Conservation (phyloP, 2,113 vertebrate genomes). For the Varanus komodoensis region DNA sequence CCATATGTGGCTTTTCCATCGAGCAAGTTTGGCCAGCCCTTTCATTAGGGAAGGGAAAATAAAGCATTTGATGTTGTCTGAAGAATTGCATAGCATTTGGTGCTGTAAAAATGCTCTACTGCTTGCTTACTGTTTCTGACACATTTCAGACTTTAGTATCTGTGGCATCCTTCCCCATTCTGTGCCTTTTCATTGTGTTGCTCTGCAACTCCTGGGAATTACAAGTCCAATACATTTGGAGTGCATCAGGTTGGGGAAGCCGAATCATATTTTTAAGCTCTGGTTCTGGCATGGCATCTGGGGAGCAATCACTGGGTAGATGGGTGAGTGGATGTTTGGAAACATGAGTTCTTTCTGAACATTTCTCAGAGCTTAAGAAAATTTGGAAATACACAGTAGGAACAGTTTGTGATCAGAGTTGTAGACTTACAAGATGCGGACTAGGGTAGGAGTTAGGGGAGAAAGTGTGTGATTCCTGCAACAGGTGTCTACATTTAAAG, state of each 20-base stretch:
- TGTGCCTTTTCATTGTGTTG: too few species aligned
- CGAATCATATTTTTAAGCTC: not conserved
- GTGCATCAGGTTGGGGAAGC: too few species aligned
- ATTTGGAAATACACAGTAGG: not conserved
- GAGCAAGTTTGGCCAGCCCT: too few species aligned
- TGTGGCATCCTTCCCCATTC: not conserved
- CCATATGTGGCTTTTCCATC: too few species aligned
- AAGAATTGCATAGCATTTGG: not conserved
- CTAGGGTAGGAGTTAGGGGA: not conserved
- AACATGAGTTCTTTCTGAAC: too few species aligned
- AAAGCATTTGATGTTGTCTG: not conserved
- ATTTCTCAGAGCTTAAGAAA: not conserved
- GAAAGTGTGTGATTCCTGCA: not conserved
- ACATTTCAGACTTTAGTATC: not conserved
- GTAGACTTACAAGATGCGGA: not conserved
- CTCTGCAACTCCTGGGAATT: too few species aligned
- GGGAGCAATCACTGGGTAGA: not conserved
- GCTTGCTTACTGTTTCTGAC: too few species aligned
- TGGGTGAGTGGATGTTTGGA: not conserved
- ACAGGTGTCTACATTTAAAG: not conserved
- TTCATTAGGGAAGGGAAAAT: too few species aligned
- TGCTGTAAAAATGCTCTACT: not conserved
- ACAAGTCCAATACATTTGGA: too few species aligned
- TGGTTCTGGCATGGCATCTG: not conserved
- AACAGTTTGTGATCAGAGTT: not conserved